Evolutionary conservation across 2,888 invertebrate genomes (phyloP).

Genomic region (Liodrosophila aerea): DNA sequence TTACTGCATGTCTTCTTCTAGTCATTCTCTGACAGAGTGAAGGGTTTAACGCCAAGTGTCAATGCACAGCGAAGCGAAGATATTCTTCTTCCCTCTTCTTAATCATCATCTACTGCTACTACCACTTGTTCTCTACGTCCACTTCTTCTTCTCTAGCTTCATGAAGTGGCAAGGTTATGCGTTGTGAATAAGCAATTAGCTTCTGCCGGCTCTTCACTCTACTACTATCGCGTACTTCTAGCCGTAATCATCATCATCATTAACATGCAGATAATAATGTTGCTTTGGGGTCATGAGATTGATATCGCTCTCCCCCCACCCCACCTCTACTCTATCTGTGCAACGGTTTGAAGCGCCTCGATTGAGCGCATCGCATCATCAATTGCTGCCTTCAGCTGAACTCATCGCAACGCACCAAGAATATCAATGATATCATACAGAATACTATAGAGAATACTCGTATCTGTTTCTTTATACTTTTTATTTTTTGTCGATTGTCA

Average conservation of each 20-base stretch:
- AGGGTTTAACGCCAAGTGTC: constrained; percentile 38
- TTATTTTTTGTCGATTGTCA: background rate
- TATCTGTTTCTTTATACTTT: too few relatives aligned
- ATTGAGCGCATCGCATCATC: constrained; percentile 14
- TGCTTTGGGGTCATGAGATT: constrained; percentile 59
- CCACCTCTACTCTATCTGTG: background rate
- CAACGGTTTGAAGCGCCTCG: constrained; percentile 24
- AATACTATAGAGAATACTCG: too few relatives aligned
- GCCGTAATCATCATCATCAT: constrained; percentile 9
- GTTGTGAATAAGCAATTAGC: constrained; percentile 73
- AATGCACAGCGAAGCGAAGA: constrained; percentile 52
- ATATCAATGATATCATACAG: background rate
- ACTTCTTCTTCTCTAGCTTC: constrained; percentile 5
- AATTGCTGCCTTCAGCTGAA: background rate
- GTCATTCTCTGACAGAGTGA: background rate
- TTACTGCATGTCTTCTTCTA: background rate
- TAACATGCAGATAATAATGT: constrained; percentile 13
- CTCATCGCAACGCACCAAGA: constrained; percentile 14
- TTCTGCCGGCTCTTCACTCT: constrained; percentile 52
- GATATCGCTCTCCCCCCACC: constrained; percentile 20
- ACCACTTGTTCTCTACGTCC: too few relatives aligned
- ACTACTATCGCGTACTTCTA: background rate
- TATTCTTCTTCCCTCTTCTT: constrained; percentile 11
- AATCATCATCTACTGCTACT: too few relatives aligned
- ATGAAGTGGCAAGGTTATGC: constrained; percentile 72